Evolutionary conservation across 2,888 invertebrate species (phyloP).

Genomic region (Amphimallon solstitiale): DNA sequence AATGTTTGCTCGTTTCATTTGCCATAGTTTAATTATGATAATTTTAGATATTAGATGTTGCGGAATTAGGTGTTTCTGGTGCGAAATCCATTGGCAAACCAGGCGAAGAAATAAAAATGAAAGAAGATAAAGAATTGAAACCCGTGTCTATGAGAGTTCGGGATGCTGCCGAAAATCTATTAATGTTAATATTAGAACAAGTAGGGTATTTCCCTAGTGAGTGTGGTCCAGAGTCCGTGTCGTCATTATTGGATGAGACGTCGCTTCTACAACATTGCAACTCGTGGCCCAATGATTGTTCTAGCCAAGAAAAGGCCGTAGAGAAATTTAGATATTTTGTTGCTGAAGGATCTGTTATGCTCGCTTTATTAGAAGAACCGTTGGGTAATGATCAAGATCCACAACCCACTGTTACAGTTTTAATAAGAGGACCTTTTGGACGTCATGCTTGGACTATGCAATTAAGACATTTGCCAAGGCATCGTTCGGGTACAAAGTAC

Average conservation of each 20-base stretch:
- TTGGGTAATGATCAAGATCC: conserved; percentile 86
- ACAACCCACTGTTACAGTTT: conserved; percentile 88
- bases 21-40: no score
- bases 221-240: conserved; percentile 84
- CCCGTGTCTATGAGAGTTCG: conserved; percentile 97
- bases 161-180: conserved; percentile 94
- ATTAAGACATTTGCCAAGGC: conserved; percentile 85
- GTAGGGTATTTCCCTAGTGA: conserved; percentile 87
- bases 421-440: conserved; percentile 93
- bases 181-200: conserved; percentile 92
- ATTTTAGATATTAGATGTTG: conserved; percentile 79
- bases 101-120: conserved; percentile 89
- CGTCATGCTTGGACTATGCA: conserved; percentile 95
- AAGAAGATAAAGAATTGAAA: conserved; percentile 95
- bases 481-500: conserved; percentile 76
- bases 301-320: conserved; percentile 70
- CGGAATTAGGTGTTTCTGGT: conserved; percentile 97
- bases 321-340: conserved; percentile 88
- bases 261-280: conserved; percentile 81
- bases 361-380: conserved; percentile 91
- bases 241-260: conserved; percentile 89
- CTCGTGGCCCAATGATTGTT: conserved; percentile 67
- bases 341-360: conserved; percentile 87
- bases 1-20: no score
- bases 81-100: conserved; percentile 89